Evolutionary conservation across 1,140 invertebrate genomes (phyloP).

Genomic region (Psilanteris sp.): DNA sequence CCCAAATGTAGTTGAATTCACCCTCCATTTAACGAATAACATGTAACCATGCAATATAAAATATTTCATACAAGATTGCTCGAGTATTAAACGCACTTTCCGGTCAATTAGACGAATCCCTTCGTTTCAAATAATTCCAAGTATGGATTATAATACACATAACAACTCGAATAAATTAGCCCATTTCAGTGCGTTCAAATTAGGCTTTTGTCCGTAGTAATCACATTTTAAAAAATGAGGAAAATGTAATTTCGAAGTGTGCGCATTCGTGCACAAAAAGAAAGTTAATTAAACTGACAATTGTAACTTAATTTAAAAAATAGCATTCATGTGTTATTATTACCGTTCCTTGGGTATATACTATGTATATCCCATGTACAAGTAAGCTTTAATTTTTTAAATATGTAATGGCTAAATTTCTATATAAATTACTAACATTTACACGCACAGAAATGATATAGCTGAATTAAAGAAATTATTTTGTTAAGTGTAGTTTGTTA

Average conservation of each 20-base stretch:
- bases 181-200: conserved; percentile 33
- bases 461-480: no score
- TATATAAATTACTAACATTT: no score
- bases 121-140: conserved; percentile 41
- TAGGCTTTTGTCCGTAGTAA: conserved; percentile 40
- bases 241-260: background rate
- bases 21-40: conserved; percentile 22
- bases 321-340: background rate
- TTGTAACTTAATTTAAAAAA: conserved; percentile 9
- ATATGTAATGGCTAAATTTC: no score
- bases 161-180: conserved; percentile 45
- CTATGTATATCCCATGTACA: no score
- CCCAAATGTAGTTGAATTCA: conserved; percentile 8
- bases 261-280: conserved; percentile 8
- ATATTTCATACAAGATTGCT: conserved; percentile 45
- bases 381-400: no score
- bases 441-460: no score
- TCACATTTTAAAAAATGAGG: conserved; percentile 13
- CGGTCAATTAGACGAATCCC: conserved; percentile 57
- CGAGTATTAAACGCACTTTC: conserved; percentile 54
- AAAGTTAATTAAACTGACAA: conserved; percentile 20
- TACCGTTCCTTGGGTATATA: background rate
- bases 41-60: conserved; percentile 23
- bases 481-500: no score
- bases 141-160: conserved; percentile 32